Evolutionary conservation across 2,113 vertebrate species (phyloP), one percentile per base, ranked within the genome.

Genomic region (Prionailurus bengalensis): DNA sequence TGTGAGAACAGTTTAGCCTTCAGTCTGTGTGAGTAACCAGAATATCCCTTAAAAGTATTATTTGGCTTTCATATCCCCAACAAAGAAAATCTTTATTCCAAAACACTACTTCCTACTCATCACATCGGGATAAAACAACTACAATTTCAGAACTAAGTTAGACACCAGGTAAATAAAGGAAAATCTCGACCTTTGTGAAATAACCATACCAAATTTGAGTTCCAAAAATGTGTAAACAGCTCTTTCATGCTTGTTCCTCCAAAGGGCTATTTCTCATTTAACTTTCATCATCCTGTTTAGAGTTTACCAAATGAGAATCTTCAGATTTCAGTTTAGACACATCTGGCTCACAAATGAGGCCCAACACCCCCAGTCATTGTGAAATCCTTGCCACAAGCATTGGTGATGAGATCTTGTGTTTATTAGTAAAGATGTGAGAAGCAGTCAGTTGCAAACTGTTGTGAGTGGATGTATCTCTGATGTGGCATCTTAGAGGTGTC

Each of bases 331-430:
- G 96, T 98, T 98, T 94, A 98, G 98, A 98, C 98, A 98, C 99
- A 99, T 99, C 98, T 99, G 99, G 98, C 96, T 97, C 96, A 96
- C 98, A 99, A 99, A 98, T 98, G 93, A 23, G 98, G 94, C 66
- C 74, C 93, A 68, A n/a, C 23, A 85, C 85, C 96, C 96, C 86
- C 15, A 0, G 29, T 95, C 94, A 89, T 88, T 98, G 86, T 97
- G 97, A 98, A 98, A 98, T 63, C 91, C 73, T 98, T 78, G 66
- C 92, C 97, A 96, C 92, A 78, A 97, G 97, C 97, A 84, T 68
- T 73, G 95, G 95, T 87, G 94, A 90, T 73, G 95, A 97, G 65
- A 65, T 94, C 48, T 85, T 94, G 14, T 0, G 97, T 98, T 97
- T 97, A 96, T 98, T 33, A n/a, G 94, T 76, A 84, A 97, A 97